A percentile compares a stretch with the other conserved stretches of the same genome.
Conservation (phyloP, 2,113 vertebrate genomes). For the Sinocyclocheilus anshuiensis region DNA sequence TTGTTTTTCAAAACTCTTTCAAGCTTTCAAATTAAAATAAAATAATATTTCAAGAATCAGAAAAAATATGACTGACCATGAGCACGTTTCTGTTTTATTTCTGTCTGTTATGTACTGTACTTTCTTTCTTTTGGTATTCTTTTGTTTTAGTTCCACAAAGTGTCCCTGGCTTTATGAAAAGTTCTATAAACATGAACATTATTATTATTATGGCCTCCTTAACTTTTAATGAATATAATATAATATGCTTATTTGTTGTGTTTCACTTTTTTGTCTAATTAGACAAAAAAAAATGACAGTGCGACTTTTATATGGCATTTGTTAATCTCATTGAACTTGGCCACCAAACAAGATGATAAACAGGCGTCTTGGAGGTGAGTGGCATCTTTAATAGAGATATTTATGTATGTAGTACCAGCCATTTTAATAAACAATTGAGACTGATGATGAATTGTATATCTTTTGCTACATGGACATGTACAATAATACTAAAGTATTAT, state of each 20-base stretch:
- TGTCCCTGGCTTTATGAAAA: not conserved
- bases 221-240: not conserved
- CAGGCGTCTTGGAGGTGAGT: not conserved
- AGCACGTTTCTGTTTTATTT: not conserved
- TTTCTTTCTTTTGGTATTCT: not conserved
- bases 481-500: not conserved
- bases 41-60: not conserved
- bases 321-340: not conserved
- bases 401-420: not conserved
- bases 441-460: not conserved
- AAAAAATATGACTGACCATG: not conserved
- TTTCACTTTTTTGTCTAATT: not conserved
- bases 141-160: not conserved
- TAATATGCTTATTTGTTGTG: not conserved
- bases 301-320: not conserved
- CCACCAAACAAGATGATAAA: not conserved
- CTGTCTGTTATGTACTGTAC: not conserved
- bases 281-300: not conserved
- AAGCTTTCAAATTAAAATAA: not conserved
- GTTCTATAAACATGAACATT: not conserved
- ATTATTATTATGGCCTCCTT: not conserved
- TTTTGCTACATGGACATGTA: not conserved
- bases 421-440: not conserved
- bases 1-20: not conserved
- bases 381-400: not conserved